Evolutionary conservation across 37 sponge, comb jelly and placozoan species (phyloP).

Genomic region (Halisarca cf. caerulea): DNA sequence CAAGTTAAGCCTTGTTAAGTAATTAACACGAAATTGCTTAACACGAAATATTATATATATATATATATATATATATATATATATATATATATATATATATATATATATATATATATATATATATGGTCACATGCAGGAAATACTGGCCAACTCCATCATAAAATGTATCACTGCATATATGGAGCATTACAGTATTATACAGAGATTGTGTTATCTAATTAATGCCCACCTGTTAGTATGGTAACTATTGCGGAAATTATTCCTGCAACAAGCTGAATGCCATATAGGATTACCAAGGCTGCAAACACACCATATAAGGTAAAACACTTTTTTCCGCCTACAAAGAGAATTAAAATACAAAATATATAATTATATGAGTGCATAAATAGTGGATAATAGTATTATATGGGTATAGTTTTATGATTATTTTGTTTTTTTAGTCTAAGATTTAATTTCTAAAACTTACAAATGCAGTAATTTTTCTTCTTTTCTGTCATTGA

Average conservation of each 20-base stretch:
- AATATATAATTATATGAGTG: neutral
- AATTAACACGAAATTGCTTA: too few relatives aligned
- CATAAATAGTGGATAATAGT: neutral
- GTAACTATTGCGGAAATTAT: conserved; percentile 9
- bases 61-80: neutral
- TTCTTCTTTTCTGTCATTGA: neutral
- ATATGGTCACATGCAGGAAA: neutral
- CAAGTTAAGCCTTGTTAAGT: too few relatives aligned
- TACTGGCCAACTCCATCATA: too few relatives aligned
- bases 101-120: neutral
- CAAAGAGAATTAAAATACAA: neutral
- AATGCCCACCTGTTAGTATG: conserved; percentile 8
- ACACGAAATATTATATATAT: too few relatives aligned
- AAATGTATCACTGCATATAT: too few relatives aligned
- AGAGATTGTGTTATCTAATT: neutral
- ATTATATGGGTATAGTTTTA: neutral
- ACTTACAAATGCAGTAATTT: neutral
- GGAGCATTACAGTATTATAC: neutral
- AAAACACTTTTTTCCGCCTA: neutral
- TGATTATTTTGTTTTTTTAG: neutral
- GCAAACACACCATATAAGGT: conserved; percentile 19
- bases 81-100: neutral
- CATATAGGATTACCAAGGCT: neutral
- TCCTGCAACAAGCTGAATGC: conserved; percentile 6
- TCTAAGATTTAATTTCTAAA: neutral